Evolutionary conservation across 30 jellyfish, hydroid and myxozoan genomes (phyloP), one percentile per base, ranked within the genome.

Genomic region (Mastigias papua): DNA sequence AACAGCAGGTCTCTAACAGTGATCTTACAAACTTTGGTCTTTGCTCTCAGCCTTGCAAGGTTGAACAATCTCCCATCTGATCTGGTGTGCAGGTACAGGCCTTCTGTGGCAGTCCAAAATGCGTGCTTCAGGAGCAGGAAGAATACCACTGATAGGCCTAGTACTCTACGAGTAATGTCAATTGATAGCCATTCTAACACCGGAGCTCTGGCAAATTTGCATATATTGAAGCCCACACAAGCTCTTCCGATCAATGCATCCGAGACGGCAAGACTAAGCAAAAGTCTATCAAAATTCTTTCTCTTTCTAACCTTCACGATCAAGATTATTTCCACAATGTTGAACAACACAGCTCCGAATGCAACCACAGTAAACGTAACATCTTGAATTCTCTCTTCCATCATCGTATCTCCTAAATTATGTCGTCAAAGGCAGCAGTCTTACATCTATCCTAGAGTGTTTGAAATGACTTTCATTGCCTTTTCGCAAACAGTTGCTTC

Each of bases 241-340:
- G 46, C 42, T 42, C 21, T 15, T 5, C 74, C 74, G 26, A 63
- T 42, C 67, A 51, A 31, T 0, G 22, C 1, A 35, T 77, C 88
- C 1, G 88, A 58, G 32, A 28, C 60, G 26, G 88, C 88, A 32
- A 77, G 77, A 35, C 88, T 77, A 8, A 77, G 77, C 25, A 77
- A 26, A 2, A 77, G 34, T 42, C 54, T 83, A 58, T 83, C 87
- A 32, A 75, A 75, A 11, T 17, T 32, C 6, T 57, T n/a, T 33
- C 58, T 73, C n/a, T 27, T 31, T 27, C 35, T 48, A 7, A 31
- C 22, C 29, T 60, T 26, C 16, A 80, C 5, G 2, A 80, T 66
- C 22, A 80, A 30, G 10, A 80, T 48, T 20, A 66, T 66, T 37
- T 65, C 90, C 19, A 48, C 34, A 0, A 15, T 2, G 46, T 80